Conservation (phyloP, 2,797 vertebrate genomes). For the Gephyroberyx darwinii region DNA sequence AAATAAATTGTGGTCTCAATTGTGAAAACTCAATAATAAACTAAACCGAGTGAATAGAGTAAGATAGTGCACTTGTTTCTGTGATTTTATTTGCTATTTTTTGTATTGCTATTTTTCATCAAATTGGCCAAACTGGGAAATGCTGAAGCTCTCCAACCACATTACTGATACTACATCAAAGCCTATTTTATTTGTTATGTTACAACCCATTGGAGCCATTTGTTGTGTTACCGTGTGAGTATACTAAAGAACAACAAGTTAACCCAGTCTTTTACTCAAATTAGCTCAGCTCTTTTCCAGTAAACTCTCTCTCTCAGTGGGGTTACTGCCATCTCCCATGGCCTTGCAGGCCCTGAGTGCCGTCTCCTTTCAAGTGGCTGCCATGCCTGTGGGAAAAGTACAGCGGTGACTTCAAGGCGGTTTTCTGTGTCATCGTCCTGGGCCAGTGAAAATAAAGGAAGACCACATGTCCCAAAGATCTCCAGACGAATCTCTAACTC, state of each 20-base stretch:
- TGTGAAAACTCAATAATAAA: neutral
- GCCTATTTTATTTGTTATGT: too few relatives aligned
- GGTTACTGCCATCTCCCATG: conserved; percentile 29
- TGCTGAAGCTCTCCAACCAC: too few relatives aligned
- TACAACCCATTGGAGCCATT: neutral
- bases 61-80: neutral
- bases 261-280: neutral
- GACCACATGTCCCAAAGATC: conserved; percentile 36
- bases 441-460: conserved; percentile 61
- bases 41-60: neutral
- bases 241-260: conserved; percentile 8
- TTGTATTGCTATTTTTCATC: too few relatives aligned
- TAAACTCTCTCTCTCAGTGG: conserved; percentile 4
- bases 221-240: neutral
- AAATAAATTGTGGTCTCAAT: neutral
- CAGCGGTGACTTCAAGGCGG: conserved; percentile 43
- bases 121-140: too few relatives aligned
- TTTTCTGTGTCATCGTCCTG: conserved; percentile 46
- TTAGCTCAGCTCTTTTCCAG: conserved; percentile 13
- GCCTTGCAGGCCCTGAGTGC: conserved; percentile 1
- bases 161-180: too few relatives aligned
- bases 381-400: conserved; percentile 52
- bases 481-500: conserved; percentile 15
- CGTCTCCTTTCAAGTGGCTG: conserved; percentile 40
- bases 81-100: too few relatives aligned